Percentiles rank a stretch among this genome's conserved stretches.
phyloP scores from a whole-genome alignment of 2,113 vertebrate genomes.

The Ardeotis arabs region DNA sequence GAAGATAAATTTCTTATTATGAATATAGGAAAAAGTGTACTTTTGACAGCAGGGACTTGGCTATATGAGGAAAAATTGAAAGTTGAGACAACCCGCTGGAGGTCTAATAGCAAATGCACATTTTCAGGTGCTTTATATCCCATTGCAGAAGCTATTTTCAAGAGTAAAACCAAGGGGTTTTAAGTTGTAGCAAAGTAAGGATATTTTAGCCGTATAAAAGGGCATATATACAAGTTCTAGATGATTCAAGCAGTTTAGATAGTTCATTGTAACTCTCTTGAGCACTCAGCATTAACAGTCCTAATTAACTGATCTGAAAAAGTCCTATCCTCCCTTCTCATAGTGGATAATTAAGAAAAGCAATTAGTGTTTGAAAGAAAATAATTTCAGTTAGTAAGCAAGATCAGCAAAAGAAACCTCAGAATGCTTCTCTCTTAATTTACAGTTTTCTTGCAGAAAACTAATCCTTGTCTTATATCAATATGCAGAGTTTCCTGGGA shows the following conservation, averaged over 20 bases:
- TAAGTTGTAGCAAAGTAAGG: background rate
- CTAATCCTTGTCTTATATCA: background rate
- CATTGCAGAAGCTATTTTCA: background rate
- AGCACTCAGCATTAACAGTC: background rate
- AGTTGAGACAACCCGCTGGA: background rate
- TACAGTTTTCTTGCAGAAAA: background rate
- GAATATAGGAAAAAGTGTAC: background rate
- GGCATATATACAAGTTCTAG: background rate
- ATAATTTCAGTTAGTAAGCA: background rate
- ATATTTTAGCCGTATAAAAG: background rate
- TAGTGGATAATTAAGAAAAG: background rate
- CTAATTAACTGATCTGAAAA: conserved; percentile 11
- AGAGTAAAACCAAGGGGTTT: background rate
- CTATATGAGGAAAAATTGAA: background rate
- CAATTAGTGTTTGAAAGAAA: background rate
- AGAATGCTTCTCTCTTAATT: background rate
- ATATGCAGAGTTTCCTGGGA: background rate
- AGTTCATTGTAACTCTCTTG: background rate
- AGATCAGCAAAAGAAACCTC: conserved; percentile 9
- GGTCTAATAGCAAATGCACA: background rate
- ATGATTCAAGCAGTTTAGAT: background rate
- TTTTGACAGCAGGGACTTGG: background rate
- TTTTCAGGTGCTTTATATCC: background rate
- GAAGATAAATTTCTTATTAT: background rate
- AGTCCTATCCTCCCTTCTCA: background rate